These are phyloP conservation scores for Varecia variegata DNA, from an alignment of 2,797 vertebrate genomes.

Conservation along the genomic window DNA sequence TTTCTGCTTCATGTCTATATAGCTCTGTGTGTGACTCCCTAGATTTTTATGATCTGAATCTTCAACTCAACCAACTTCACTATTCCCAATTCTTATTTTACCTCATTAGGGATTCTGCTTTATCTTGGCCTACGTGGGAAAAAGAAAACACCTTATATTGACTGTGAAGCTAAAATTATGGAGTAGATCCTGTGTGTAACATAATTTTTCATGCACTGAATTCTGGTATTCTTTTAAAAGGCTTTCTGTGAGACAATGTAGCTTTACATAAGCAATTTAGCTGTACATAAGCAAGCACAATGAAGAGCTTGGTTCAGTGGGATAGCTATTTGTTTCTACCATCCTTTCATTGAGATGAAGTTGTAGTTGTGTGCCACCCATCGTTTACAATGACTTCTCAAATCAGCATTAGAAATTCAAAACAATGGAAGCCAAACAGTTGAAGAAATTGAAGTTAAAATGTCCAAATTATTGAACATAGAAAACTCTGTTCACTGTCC, in stretches of 20 bases:
- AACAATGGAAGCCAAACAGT: background rate
- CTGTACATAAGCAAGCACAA: slow-evolving; percentile 33
- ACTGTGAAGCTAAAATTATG: background rate
- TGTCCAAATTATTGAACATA: background rate
- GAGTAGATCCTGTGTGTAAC: background rate
- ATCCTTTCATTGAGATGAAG: slow-evolving; percentile 5
- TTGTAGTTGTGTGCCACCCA: background rate
- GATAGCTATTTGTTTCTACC: background rate
- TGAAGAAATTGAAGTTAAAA: slow-evolving; percentile 24
- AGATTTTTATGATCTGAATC: background rate
- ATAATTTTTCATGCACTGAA: slow-evolving; percentile 15
- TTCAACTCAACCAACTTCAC: background rate
- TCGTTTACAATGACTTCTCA: background rate
- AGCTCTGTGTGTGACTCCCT: background rate
- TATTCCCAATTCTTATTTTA: background rate
- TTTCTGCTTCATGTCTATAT: background rate
- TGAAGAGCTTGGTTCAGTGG: background rate
- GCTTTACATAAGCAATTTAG: slow-evolving; percentile 43
- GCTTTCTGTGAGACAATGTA: background rate
- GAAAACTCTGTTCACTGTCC: background rate
- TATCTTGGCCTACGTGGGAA: background rate
- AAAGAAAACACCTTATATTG: background rate
- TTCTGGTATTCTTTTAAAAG: slow-evolving; percentile 11
- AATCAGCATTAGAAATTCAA: background rate
- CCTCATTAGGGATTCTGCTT: background rate